Evolutionary conservation across 2,113 vertebrate genomes (phyloP), one percentile per base, ranked within the genome.

Genomic region (Symphodus melops): DNA sequence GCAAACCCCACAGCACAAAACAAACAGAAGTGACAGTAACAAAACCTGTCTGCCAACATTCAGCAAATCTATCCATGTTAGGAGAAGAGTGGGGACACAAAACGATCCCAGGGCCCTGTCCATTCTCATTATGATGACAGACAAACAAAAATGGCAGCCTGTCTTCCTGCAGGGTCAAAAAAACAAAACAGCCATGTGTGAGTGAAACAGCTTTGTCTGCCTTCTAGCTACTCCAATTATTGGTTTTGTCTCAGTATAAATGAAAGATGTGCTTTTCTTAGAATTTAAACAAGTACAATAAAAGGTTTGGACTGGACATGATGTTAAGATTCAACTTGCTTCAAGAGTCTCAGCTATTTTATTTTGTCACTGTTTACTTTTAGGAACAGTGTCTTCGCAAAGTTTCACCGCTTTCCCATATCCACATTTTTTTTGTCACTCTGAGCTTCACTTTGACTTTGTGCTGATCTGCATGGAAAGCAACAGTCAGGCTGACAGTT

Each of bases 51-150:
- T 39, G 71, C 69, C 58, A 61, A 33, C 58, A 65, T 61, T 72
- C 21, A 53, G 44, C 55, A 51, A 80, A 80, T 68, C 23, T 68
- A 60, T 68, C 51, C 36, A 46, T 59, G 75, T 77, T 74, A 79
- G 72, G 19, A 25, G 41, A 48, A 57, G 57, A 72, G 61, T 52
- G 37, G 62, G 33, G 42, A 59, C 67, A 84, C 68, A 82, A 60
- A 76, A 77, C 7, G 58, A 65, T 64, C 28, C 62, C 75, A 51
- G 56, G 56, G 69, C 63, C 69, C 52, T 77, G 82, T 87, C 81
- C 72, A 72, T 66, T 82, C 69, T 42, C 21, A 11, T 75, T 61
- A 82, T 66, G 74, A 83, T 76, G 77, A 85, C 59, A 81, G 79
- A 81, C 68, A 82, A 65, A 84, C 49, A 17, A 20, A 72, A 79